Evolutionary conservation across 2,888 invertebrate species (phyloP).

Genomic region (Phragmatobia fuliginosa): DNA sequence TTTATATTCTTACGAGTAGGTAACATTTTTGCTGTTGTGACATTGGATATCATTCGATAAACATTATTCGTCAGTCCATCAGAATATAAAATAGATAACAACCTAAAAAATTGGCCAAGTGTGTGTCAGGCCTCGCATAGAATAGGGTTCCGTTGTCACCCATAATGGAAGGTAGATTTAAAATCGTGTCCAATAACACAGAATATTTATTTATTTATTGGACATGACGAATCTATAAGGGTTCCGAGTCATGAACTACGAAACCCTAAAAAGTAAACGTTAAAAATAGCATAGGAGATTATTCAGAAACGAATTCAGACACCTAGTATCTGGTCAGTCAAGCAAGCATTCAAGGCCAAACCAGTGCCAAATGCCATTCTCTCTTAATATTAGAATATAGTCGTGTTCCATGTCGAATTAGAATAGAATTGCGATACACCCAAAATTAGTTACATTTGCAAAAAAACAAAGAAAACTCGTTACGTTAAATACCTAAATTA

Average conservation of each 20-base stretch:
- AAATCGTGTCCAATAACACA: too few species aligned
- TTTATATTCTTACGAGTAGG: too few species aligned
- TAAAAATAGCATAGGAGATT: background rate
- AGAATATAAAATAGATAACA: too few species aligned
- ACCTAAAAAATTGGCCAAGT: too few species aligned
- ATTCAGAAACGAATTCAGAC: background rate
- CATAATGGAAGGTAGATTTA: too few species aligned
- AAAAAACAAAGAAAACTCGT: background rate
- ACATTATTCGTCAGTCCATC: too few species aligned
- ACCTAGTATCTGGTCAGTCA: background rate
- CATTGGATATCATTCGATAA: background rate
- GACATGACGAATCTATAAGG: too few species aligned
- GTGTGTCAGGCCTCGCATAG: too few species aligned
- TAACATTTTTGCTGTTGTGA: background rate
- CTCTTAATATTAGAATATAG: constrained; percentile 10
- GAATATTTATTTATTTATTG: too few species aligned
- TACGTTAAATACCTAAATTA: background rate
- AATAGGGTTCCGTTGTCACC: too few species aligned
- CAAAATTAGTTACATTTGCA: background rate
- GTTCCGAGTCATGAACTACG: too few species aligned
- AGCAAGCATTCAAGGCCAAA: constrained; percentile 40
- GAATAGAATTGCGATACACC: too few species aligned
- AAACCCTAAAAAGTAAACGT: background rate
- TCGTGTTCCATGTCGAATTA: constrained; percentile 1
- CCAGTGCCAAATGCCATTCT: constrained; percentile 25